Base-by-base conservation (phyloP, 2,113 vertebrate species). In the Ellobius talpinus region DNA sequence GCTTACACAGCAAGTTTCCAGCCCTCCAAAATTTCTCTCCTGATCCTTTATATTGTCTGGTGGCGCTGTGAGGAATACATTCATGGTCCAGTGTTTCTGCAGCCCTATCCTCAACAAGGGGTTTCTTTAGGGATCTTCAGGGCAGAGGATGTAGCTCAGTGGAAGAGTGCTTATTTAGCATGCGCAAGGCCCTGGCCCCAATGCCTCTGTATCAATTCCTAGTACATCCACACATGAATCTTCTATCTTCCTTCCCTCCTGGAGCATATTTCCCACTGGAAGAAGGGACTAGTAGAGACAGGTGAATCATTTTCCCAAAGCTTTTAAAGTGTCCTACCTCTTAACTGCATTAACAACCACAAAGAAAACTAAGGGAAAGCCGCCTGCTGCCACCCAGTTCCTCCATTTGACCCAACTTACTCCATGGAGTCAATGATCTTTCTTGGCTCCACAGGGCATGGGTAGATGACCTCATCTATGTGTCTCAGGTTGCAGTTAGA, bases 401-500 rank as follows among this genome's bases (percentile, higher is more conserved):
- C 39, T 31, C 66, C 24, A 29, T 9, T 21, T 36, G 24, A 4
- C 88, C 81, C 68, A 52, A 99, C 99, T 99, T 98, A 99, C 99
- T 99, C 99, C 0, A 99, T 98, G 63, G 99, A 99, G 29, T 99
- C 99, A 0, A 99, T 99, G 97, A 99, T 99, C 90, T 99, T 99
- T 97, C 98, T 98, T 86, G 99, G 99, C 96, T 99, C 99, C 14
- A 99, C 99, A 0, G 99, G 99, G 6, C 99, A 99, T 0, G 99
- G 99, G 97, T 99, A 99, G 98, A 99, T 98, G 97, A 99, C 96
- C 97, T 99, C 99, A 2, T 99, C 99, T 29, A 99, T 99, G 98
- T 99, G 98, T 73, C 98, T 99, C 95, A 99, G 99, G 97, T 99
- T 98, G 85, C 99, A 99, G 97, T 99, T 99, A 95, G 99, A 99